Base-by-base conservation (phyloP, 1,140 invertebrate genomes). In the Charaxes varanes region DNA sequence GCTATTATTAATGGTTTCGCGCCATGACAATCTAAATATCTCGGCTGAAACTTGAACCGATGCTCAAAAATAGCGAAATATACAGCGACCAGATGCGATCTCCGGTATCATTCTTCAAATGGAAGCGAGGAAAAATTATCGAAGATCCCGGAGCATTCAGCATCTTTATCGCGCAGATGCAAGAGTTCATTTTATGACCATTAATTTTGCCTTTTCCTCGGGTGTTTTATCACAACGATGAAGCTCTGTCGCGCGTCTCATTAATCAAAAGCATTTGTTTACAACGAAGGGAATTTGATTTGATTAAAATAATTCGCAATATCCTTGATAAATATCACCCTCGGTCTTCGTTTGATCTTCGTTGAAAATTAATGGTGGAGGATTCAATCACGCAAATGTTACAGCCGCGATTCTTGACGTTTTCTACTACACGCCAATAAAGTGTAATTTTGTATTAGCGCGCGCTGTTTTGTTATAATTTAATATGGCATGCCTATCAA, bases 221-320 rank as follows among this genome's bases (percentile, higher is more conserved):
- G 72, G 66, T 76, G 76, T 80, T 78, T 83, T 80, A 79, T 83
- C 74, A 65, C 58, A 69, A 61, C 70, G 72, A 71, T 66, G 74
- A 65, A 61, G 67, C 74, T 78, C 76, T 80, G 79, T 80, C 79
- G 76, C 74, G 65, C 62, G 76, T 73, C 76, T 79, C 79, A 83
- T 83, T 83, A 83, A 83, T 83, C 79, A 83, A 83, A 83, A 79
- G 70, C 79, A 83, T 83, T 83, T 83, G 79, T 83, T 83, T 83
- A 83, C 79, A 83, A 80, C 69, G 76, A 70, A 79, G 76, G 72
- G 74, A 80, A 77, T 83, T 83, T 83, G 74, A 83, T 80, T 83
- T 83, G 79, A 83, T 83, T 83, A 83, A 83, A 83, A 80, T 83
- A 83, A 79, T 83, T 76, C 76, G 76, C 79, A 83, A 83, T 83